A percentile compares a stretch with the other conserved stretches of the same genome.
phyloP scores from a whole-genome alignment of 2,888 invertebrate genomes.

The Cataglyphis cursor region DNA sequence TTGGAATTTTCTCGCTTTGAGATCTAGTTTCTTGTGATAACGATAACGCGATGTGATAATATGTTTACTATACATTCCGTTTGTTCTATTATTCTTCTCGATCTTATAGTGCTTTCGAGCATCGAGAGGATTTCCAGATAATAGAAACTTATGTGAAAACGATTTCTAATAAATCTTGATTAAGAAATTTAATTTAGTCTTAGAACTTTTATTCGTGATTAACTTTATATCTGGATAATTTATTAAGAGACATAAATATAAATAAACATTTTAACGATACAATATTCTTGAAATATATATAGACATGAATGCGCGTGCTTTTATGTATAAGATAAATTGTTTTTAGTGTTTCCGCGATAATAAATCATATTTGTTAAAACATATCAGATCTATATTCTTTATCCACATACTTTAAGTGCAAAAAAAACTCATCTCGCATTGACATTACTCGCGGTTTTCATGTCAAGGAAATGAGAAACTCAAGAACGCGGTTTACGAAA shows the following conservation, averaged over 20 bases:
- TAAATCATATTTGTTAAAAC: background rate
- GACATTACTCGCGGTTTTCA: slow-evolving; percentile 1
- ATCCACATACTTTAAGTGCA: background rate
- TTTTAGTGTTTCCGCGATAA: background rate
- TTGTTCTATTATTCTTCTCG: background rate
- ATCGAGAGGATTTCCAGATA: background rate
- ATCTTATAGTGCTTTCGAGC: background rate
- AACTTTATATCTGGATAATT: background rate
- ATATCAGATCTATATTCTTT: background rate
- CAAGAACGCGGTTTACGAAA: background rate
- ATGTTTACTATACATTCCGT: background rate
- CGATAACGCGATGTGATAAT: slow-evolving; percentile 10
- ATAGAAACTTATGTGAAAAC: background rate
- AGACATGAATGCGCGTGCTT: background rate
- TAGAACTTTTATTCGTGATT: background rate
- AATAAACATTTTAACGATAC: background rate
- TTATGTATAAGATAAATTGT: background rate
- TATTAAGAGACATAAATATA: background rate
- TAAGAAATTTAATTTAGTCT: background rate
- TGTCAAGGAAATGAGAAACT: background rate
- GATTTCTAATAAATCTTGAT: background rate
- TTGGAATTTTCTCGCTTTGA: background rate
- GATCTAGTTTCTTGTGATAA: slow-evolving; percentile 17
- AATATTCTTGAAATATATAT: background rate
- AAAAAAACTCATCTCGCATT: background rate